Base-by-base conservation (phyloP, 1,140 invertebrate genomes). In the Drosophila serrata region DNA sequence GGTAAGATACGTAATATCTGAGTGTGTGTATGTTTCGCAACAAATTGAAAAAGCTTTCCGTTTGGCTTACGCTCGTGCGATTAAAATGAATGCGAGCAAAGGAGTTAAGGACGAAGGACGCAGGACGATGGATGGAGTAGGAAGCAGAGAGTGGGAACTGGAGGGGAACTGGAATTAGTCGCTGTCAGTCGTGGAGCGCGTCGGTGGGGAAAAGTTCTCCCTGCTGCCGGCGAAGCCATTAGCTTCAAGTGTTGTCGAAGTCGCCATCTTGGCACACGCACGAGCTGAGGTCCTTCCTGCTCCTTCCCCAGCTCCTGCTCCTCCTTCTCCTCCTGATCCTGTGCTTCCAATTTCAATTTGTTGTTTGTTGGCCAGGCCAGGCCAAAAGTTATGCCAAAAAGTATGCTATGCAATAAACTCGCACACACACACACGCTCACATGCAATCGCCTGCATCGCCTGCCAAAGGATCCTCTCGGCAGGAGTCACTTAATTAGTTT, bases 31-130 rank as follows among this genome's bases (percentile, higher is more conserved):
- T 29, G 39, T 63, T 37, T 60, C 40, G 65, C 74, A 81, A 75
- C 80, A 86, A 86, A 86, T 86, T 86, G 82, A 86, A 86, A 86
- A 86, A 86, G 82, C 82, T 86, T 87, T 87, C 76, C 82, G 77
- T 86, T 85, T 85, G 82, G 78, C 82, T 85, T 85, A 81, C 51
- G 74, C 61, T 73, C 74, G 68, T 73, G 77, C 82, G 82, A 86
- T 85, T 85, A 86, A 86, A 86, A 79, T 86, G 82, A 86, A 86
- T 81, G 79, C 64, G 68, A 69, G 76, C 43, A 72, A 72, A 60
- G 61, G 51, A 49, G 77, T 72, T 40, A 51, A 55, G 53, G 51
- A 33, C 48, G 43, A 55, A 48, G 27, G 68, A 24, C 33, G 31
- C 24, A 3, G 12, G 33, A 12, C 33, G n/a, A n/a, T n/a, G n/a